Evolutionary conservation across 2,797 vertebrate genomes (phyloP).

Genomic region (Zalophus californianus): DNA sequence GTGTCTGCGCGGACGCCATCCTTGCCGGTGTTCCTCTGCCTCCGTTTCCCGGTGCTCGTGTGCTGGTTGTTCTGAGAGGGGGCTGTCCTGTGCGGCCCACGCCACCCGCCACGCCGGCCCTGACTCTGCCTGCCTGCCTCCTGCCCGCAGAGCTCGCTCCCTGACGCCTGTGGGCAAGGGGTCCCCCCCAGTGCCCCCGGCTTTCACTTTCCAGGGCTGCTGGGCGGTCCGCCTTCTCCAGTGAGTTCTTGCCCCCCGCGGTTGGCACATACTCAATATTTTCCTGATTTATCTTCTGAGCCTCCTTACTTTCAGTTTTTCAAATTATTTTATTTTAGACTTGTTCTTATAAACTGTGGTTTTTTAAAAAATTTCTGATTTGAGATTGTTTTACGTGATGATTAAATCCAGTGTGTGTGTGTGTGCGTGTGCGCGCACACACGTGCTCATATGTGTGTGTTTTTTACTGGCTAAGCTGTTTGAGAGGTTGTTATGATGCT

Average conservation of each 20-base stretch:
- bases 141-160: neutral
- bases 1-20: rapidly evolving
- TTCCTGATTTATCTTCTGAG: neutral
- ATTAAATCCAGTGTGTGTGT: neutral
- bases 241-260: too few relatives aligned
- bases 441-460: neutral
- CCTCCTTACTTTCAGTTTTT: neutral
- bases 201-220: neutral
- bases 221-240: too few relatives aligned
- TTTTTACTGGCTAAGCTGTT: neutral
- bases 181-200: too few relatives aligned
- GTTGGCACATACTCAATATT: too few relatives aligned
- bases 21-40: too few relatives aligned
- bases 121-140: too few relatives aligned
- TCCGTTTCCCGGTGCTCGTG: neutral
- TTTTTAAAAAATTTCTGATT: neutral
- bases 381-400: neutral
- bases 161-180: too few relatives aligned
- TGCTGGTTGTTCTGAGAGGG: neutral
- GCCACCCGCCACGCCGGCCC: too few relatives aligned
- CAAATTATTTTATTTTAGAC: neutral
- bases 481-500: neutral
- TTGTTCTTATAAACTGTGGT: neutral
- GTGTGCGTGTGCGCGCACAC: too few relatives aligned
- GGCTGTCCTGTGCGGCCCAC: too few relatives aligned